Evolutionary conservation across 2,888 invertebrate species (phyloP).

Genomic region (Eubasilissa splendida): DNA sequence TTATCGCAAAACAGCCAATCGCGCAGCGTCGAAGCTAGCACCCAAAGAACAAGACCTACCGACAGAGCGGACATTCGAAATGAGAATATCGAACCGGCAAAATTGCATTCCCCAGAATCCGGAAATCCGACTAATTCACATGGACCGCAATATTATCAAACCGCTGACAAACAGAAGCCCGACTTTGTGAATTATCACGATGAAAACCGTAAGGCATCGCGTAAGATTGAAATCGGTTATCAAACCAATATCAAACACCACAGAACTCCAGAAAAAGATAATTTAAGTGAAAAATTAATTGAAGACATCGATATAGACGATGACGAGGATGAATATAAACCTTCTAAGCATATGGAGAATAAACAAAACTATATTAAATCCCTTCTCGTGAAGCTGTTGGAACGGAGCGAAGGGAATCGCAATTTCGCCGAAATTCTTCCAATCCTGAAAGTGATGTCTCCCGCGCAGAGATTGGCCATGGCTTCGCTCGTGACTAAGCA

Average conservation of each 20-base stretch:
- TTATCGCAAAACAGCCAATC: constrained; percentile 9
- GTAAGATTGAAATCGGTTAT: constrained; percentile 27
- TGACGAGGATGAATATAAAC: constrained; percentile 56
- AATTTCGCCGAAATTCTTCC: constrained; percentile 78
- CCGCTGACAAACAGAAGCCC: not conserved
- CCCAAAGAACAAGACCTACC: not conserved
- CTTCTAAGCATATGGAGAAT: constrained; percentile 50
- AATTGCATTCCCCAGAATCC: constrained; percentile 28
- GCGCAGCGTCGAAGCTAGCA: constrained; percentile 1
- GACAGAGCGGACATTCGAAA: not conserved
- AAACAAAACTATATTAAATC: constrained; percentile 64
- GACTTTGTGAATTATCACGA: not conserved
- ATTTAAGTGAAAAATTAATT: not conserved
- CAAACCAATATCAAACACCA: constrained; percentile 37
- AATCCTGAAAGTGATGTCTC: constrained; percentile 76
- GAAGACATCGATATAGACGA: constrained; percentile 44
- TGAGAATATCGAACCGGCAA: not conserved
- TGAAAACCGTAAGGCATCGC: constrained; percentile 21
- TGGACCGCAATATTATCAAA: constrained; percentile 48
- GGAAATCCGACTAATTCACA: constrained; percentile 51
- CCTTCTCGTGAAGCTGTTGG: constrained; percentile 73
- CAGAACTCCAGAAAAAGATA: constrained; percentile 1
- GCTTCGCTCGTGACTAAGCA: constrained; percentile 77
- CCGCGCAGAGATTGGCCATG: constrained; percentile 75
- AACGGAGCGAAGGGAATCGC: constrained; percentile 73